Evolutionary conservation across 2,888 invertebrate genomes (phyloP), one percentile per base, ranked within the genome.

Genomic region (Cerastis rubricosa): DNA sequence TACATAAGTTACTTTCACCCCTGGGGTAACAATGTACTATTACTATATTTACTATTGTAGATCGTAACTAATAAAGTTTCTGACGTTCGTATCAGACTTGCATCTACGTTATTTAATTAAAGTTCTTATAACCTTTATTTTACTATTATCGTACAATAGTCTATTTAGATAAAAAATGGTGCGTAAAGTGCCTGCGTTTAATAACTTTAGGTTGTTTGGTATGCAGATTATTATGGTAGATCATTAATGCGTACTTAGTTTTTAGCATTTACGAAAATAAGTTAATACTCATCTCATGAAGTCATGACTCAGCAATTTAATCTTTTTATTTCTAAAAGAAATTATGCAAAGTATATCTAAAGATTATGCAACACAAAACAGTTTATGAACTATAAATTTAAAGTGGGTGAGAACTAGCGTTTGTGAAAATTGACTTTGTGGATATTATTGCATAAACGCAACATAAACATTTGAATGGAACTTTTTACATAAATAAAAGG

Each of bases 91-190:
- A 35, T 66, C 65, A 49, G 22, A 72, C 54, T 66, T 73, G 29
- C 51, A 64, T 29, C 47, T 51, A 67, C 0, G 45, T 65, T 25
- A 79, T 80, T 80, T 75, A 74, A 72, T 76, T 63, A 54, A 35
- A 1, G 8, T 80, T 76, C 78, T 74, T 66, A 80, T 75, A 64
- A 25, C 64, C 73, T 72, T 78, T 76, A 29, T 80, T 74, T 77
- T 49, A 66, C 45, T 75, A 49, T 82, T 80, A 82, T 86, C 61
- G 61, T 68, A 86, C 75, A 86, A 82, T 75, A 74, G 72, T 64
- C 65, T 72, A 86, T 86, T 80, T 73, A 81, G 76, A 81, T 81
- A 76, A 70, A 73, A 78, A 78, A 25, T 0, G 71, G 9, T 54
- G 14, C 19, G 40, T 65, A 49, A 67, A 66, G 25, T 76, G 66